Conservation (phyloP, 2,113 vertebrate species). For the Bothrops jararaca region DNA sequence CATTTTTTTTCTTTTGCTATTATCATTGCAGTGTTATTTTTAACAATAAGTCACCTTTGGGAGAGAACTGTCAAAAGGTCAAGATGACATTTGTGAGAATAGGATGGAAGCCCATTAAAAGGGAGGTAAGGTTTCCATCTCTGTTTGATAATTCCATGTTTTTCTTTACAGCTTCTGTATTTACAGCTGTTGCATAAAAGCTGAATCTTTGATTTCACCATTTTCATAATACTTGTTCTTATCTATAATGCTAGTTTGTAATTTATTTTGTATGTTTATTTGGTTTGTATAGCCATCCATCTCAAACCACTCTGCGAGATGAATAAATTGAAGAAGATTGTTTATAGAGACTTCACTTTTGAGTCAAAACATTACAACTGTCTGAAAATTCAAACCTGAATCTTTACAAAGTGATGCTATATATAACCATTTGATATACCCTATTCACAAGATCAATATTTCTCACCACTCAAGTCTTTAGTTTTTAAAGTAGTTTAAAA, state of each 20-base stretch:
- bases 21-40: neutral
- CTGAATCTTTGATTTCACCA: neutral
- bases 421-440: no score
- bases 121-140: neutral
- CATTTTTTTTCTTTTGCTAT: neutral
- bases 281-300: no score
- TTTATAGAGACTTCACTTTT: no score
- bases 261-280: no score
- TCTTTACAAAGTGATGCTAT: no score
- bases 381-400: no score
- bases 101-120: neutral
- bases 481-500: no score
- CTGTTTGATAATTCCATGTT: neutral
- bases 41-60: neutral
- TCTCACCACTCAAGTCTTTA: no score
- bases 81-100: neutral
- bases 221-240: neutral
- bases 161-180: neutral
- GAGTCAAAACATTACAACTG: no score
- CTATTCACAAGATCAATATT: no score
- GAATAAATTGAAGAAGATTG: no score
- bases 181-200: neutral
- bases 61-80: neutral
- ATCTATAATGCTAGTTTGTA: neutral
- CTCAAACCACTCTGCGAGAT: no score